phyloP scores from a whole-genome alignment of 35 echinoderm and acorn worm genomes.

The Apostichopus parvimensis region DNA sequence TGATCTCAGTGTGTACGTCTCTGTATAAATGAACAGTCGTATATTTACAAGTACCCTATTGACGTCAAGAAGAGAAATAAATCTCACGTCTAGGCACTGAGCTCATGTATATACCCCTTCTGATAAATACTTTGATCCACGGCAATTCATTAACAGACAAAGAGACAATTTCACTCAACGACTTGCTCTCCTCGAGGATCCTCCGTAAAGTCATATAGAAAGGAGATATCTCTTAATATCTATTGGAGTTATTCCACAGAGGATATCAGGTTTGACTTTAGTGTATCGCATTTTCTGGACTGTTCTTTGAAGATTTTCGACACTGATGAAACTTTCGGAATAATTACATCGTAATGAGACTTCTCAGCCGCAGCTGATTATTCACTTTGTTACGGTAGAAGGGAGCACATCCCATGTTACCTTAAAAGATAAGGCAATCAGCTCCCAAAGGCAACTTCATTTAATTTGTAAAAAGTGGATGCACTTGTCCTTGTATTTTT shows the following conservation, averaged over 20 bases:
- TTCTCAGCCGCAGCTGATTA: background rate
- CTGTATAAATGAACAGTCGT: too few species aligned
- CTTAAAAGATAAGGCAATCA: too few species aligned
- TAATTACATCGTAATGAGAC: background rate
- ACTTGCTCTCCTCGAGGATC: background rate
- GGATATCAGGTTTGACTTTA: background rate
- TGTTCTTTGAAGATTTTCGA: background rate
- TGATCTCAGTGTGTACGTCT: too few species aligned
- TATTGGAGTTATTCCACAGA: background rate
- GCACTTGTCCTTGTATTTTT: too few species aligned
- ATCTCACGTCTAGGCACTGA: too few species aligned
- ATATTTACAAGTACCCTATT: too few species aligned
- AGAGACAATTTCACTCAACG: background rate
- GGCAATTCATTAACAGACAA: background rate
- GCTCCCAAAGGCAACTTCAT: too few species aligned
- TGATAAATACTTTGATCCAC: background rate
- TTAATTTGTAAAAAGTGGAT: too few species aligned
- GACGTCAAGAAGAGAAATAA: too few species aligned
- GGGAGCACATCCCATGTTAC: too few species aligned
- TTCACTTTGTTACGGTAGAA: background rate
- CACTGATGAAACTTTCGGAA: background rate
- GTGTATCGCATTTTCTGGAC: background rate
- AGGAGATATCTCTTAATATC: background rate
- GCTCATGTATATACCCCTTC: background rate
- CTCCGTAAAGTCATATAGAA: background rate